phyloP scores from a whole-genome alignment of 1,140 invertebrate genomes.

The Cotesia chilonis region DNA sequence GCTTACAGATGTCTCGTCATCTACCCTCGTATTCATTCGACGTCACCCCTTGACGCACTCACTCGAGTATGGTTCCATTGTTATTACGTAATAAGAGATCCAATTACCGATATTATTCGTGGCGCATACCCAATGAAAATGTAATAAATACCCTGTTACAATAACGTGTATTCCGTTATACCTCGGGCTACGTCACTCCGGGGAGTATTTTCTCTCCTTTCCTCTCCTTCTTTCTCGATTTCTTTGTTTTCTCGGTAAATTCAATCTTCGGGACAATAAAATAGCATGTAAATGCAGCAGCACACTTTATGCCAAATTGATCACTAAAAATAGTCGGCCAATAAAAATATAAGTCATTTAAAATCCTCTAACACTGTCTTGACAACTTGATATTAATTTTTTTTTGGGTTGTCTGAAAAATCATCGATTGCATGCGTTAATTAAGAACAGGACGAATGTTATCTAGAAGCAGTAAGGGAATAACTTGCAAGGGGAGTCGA shows the following conservation, averaged over 20 bases:
- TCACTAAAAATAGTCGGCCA: not conserved
- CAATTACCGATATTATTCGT: constrained; percentile 36
- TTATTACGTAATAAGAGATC: constrained; percentile 38
- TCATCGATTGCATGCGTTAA: too few relatives aligned
- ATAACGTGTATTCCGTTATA: constrained; percentile 1
- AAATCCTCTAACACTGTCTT: too few relatives aligned
- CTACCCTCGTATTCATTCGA: constrained; percentile 24
- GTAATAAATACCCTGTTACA: constrained; percentile 30
- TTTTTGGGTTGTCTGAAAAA: too few relatives aligned
- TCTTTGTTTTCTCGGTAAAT: constrained; percentile 13
- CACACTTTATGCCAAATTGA: not conserved
- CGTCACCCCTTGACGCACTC: constrained; percentile 24
- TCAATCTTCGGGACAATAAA: constrained; percentile 6
- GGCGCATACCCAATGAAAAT: constrained; percentile 17
- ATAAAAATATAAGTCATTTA: not conserved
- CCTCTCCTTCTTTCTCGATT: not conserved
- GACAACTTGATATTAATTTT: too few relatives aligned
- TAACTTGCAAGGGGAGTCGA: too few relatives aligned
- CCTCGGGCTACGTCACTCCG: not conserved
- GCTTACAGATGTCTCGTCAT: not conserved
- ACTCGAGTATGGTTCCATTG: constrained; percentile 25
- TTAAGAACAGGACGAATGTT: too few relatives aligned
- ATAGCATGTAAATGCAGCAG: not conserved
- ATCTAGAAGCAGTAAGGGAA: too few relatives aligned
- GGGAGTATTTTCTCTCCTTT: not conserved